Base-by-base conservation (phyloP, 2,888 invertebrate species). In the Ganaspis brasiliensis region DNA sequence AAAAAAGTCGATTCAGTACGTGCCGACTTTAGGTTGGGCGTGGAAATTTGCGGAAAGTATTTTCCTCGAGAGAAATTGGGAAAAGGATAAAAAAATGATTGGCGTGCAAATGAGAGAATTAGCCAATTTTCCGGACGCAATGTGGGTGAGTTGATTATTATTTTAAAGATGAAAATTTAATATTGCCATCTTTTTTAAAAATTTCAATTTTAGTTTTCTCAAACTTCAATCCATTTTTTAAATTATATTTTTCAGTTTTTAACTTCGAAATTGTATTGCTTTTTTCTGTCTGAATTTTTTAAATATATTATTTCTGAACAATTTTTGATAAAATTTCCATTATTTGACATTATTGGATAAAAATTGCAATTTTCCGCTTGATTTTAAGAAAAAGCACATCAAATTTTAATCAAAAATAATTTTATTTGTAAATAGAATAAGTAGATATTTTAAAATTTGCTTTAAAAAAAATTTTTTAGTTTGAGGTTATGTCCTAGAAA, bases 1-100 rank as follows among this genome's bases (percentile, higher is more conserved):
- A 0, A 99, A 99, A 92, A 97, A 97, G 92, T 96, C 96, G 14
- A 95, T 98, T 81, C 95, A 96, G 85, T 98, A 97, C 91, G 93
- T 98, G 82, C 99, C 99, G 31, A 95, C 97, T 10, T 94, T 98
- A 84, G 98, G 98, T 45, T 99, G 98, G 98, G 96, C 96, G 87
- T 99, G 98, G 98, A 97, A 97, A 92, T 97, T 98, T 91, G 96
- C 97, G 0, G 98, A 98, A 91, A 97, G 97, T 92, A 97, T 98
- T 79, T 98, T 98, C 92, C 93, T 99, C 76, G 97, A 98, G 91
- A 94, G 98, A 84, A 96, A 96, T 82, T 98, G 96, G 93, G 96
- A 97, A 74, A 97, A 97, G 91, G 99, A 99, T 92, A 96, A 95
- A 90, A 94, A 95, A 87, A 95, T 95, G 79, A 96, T 99, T 85